Conservation (phyloP, 1,140 invertebrate genomes). For the Rhynchophorus ferrugineus region DNA sequence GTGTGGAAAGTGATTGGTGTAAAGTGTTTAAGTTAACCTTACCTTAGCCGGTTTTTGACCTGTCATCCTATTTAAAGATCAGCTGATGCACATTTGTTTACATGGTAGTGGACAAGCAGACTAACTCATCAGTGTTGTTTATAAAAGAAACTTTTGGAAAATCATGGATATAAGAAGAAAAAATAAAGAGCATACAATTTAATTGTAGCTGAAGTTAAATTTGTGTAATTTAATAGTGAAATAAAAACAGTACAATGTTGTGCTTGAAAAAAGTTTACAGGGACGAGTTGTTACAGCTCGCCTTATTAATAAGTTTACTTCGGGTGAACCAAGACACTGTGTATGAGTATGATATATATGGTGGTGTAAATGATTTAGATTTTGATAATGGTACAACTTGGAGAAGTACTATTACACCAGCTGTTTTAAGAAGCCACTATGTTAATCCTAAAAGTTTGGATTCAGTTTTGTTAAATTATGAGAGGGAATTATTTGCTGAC, state of each 20-base stretch:
- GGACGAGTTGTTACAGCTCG: conserved; percentile 71
- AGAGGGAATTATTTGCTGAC: conserved; percentile 67
- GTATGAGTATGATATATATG: conserved; percentile 48
- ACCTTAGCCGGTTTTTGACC: conserved; percentile 21
- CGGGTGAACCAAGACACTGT: conserved; percentile 64
- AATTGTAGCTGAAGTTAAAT: too few relatives aligned
- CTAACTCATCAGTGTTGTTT: not conserved
- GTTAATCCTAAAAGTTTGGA: conserved; percentile 69
- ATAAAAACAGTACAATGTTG: conserved; percentile 49
- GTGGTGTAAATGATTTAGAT: conserved; percentile 43
- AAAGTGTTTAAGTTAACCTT: conserved; percentile 10
- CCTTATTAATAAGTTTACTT: conserved; percentile 67
- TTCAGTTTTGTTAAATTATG: conserved; percentile 61
- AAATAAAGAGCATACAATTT: conserved; percentile 4
- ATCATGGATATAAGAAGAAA: not conserved
- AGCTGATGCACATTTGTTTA: conserved; percentile 23
- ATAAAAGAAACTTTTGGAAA: conserved; percentile 16
- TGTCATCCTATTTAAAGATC: conserved; percentile 24
- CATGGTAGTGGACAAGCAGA: conserved; percentile 4
- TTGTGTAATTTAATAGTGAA: too few relatives aligned
- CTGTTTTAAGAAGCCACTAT: conserved; percentile 47
- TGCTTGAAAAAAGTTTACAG: conserved; percentile 67
- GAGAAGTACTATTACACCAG: conserved; percentile 47
- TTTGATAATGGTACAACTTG: conserved; percentile 59
- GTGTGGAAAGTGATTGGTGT: not conserved